Base-by-base conservation (phyloP, 2,113 vertebrate species). In the Engystomops pustulosus region DNA sequence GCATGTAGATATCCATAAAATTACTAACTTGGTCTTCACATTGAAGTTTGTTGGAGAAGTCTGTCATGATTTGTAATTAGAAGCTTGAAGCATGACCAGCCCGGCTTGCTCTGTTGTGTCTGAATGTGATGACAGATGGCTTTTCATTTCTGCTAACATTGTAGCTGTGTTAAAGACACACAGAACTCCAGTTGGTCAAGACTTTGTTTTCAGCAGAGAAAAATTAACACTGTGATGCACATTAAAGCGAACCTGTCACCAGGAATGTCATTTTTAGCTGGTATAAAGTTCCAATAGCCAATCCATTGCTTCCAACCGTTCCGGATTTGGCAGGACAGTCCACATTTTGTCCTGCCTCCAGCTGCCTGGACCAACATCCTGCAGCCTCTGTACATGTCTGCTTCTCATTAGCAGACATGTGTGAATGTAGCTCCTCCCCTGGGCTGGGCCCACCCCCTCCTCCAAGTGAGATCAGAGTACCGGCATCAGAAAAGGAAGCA, bases 51-150 rank as follows among this genome's bases (percentile, higher is more conserved):
- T 69, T 74, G 17, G n/a, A 70, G 18, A 81, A 45, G 68, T 62
- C 80, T 83, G 80, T 83, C 80, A 74, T 83, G 80, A 47, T 74
- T 83, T 74, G 68, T 74, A 83, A 83, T 83, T 83, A 83, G 36
- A 74, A 27, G 44, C 41, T 83, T 83, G 79, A 71, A 71, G 79
- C 79, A 81, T 70, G 67, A 71, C 79, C 62, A 55, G 81, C 81
- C 44, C 4, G 53, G 34, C 80, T 82, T 53, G 68, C 69, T 58
- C 67, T 82, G 80, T 44, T 51, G 55, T 76, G 47, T 75, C 71
- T 65, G 69, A 44, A 65, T 76, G 69, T 75, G 55, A 30, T 83
- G 81, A 83, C 81, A 83, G 81, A 83, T 83, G 69, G 81, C 47
- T 72, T 75, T 83, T 83, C 70, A 83, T 83, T 83, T 74, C 36